Evolutionary conservation across 1,140 invertebrate species (phyloP).

Genomic region (Temnothorax nylanderi): DNA sequence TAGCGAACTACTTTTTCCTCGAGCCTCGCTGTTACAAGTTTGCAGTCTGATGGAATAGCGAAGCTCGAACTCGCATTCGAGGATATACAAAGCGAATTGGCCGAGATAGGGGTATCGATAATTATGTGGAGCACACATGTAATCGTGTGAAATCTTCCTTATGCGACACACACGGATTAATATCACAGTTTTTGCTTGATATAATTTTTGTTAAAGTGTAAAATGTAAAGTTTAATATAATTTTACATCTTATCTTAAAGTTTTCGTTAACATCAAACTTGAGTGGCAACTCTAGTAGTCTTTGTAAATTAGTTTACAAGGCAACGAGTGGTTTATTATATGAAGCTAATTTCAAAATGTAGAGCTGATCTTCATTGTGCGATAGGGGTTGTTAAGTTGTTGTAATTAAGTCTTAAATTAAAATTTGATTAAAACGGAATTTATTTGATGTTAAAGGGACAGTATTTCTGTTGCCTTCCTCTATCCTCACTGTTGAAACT

Average conservation of each 20-base stretch:
- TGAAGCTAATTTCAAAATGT: conserved; percentile 32
- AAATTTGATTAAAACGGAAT: conserved; percentile 30
- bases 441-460: neutral
- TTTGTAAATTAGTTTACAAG: conserved; percentile 6
- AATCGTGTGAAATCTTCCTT: neutral
- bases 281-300: neutral
- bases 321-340: neutral
- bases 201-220: neutral
- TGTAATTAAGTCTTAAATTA: conserved; percentile 29
- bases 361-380: neutral
- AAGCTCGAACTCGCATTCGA: neutral
- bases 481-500: neutral
- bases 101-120: neutral
- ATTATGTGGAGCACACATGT: neutral
- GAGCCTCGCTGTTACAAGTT: neutral
- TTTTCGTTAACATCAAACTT: conserved; percentile 23
- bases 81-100: conserved; percentile 9
- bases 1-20: neutral
- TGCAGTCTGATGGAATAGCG: neutral
- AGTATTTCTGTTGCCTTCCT: neutral
- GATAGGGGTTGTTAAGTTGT: conserved; percentile 14
- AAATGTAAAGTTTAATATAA: conserved; percentile 28
- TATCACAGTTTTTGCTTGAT: neutral
- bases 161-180: neutral
- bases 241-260: conserved; percentile 14